Evolutionary conservation across 37 sponge, comb jelly and placozoan genomes (phyloP).

Genomic region (Halisarca cf. caerulea): DNA sequence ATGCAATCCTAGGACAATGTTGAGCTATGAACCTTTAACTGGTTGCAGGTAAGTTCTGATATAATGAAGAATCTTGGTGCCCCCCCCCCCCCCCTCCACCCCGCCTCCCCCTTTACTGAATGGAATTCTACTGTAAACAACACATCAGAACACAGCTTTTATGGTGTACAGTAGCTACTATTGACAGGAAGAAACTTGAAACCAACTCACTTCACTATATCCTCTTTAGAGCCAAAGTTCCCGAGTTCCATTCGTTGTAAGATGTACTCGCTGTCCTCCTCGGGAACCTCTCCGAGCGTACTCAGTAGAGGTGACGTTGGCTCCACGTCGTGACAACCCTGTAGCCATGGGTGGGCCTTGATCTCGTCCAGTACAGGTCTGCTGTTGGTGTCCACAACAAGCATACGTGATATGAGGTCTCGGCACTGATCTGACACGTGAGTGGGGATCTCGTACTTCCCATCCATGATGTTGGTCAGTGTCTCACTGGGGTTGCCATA

Average conservation of each 20-base stretch:
- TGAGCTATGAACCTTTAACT: too few species aligned
- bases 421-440: slow-evolving; percentile 66
- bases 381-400: slow-evolving; percentile 61
- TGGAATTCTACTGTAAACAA: not conserved
- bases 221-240: slow-evolving; percentile 71
- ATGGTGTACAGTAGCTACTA: too few species aligned
- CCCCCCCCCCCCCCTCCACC: too few species aligned
- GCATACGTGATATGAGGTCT: slow-evolving; percentile 57
- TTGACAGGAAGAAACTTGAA: too few species aligned
- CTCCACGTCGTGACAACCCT: not conserved
- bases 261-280: slow-evolving; percentile 61
- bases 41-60: too few species aligned
- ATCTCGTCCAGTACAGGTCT: slow-evolving; percentile 67
- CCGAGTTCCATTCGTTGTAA: slow-evolving; percentile 71
- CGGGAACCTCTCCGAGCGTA: slow-evolving; percentile 55
- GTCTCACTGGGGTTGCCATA: slow-evolving; percentile 90
- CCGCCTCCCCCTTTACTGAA: too few species aligned
- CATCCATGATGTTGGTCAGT: slow-evolving; percentile 95
- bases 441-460: slow-evolving; percentile 78
- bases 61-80: too few species aligned
- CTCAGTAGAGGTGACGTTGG: slow-evolving; percentile 40
- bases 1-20: too few species aligned
- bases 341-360: slow-evolving; percentile 65
- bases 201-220: slow-evolving; percentile 63
- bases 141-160: slow-evolving; percentile 3